Base-by-base conservation (phyloP, 2,888 invertebrate species). In the Drosophila kanekoi region DNA sequence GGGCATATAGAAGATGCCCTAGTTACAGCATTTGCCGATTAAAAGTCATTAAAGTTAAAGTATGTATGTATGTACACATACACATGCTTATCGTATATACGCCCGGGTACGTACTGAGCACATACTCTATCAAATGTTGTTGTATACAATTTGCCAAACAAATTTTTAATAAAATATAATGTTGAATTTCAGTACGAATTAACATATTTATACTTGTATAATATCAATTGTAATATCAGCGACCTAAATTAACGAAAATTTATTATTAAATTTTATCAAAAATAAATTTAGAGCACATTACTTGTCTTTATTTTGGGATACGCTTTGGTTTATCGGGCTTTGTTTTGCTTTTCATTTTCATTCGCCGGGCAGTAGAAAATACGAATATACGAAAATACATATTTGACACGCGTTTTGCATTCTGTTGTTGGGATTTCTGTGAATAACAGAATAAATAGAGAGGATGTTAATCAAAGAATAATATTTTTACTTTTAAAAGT, bases 211-310 rank as follows among this genome's bases (percentile, higher is more conserved):
- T 33, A 23, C 40, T 51, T 32, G 52, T 37, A 52, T 53, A 67
- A 54, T 69, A 73, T 72, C 62, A 73, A 51, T 32, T 43, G 13
- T 48, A 47, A 52, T 73, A 72, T 67, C 57, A 72, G 45, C 38
- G 38, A 43, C 44, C 23, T 18, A 8, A 54, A 54, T 20, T 58
- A 67, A 40, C n/a, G 18, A 18, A 37, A 59, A 44, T 45, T 32
- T 48, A 9, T 18, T n/a, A 56, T 38, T 16, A 41, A 13, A 58
- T 11, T 45, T 43, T 54, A 38, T 18, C 5, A 20, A 66, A 51
- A 20, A 18, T 4, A 16, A 28, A 20, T 33, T 32, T 11, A 35
- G 45, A 44, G 35, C 11, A 38, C 11, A 51, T 45, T 9, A 18
- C 13, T 9, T 35, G n/a, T 41, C 5, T 53, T 53, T 13, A 14